Evolutionary conservation across 2,797 vertebrate genomes (phyloP), one percentile per base, ranked within the genome.

Genomic region (Darevskia nairensis): DNA sequence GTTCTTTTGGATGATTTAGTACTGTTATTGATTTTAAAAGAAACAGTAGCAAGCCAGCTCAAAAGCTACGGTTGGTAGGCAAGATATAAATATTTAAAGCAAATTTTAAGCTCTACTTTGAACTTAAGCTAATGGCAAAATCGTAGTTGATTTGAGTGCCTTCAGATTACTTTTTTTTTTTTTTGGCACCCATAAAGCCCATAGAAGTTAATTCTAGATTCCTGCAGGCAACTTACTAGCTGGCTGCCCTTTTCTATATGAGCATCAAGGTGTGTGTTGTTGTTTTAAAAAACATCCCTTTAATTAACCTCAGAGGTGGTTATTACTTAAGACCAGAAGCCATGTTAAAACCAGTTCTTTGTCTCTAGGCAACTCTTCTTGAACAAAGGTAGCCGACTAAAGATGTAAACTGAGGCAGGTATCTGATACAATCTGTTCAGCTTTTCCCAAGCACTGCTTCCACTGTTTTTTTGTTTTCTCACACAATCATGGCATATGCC

Each of bases 241-340:
- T 61, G 32, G 10, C 25, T 84, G n/a, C 1, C 19, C n/a, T 74
- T 84, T 83, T 35, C 13, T 61, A 79, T 80, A n/a, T 75, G 23
- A 82, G 59, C 11, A 68, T 19, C 11, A 13, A 64, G 7, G 29
- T 4, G 19, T 35, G 35, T 35, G 50, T 64, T 32, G 1, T 25
- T 25, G 23, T 82, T 66, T 25, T 35, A 35, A 4, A 66, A 68
- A 32, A 35, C 25, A 35, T 39, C 3, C 19, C 39, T 46, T 81
- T 87, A 82, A 88, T 82, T 76, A 79, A 79, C 29, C 80, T 84
- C 82, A 79, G 35, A 61, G 6, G 21, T 11, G 2, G 32, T 84
- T 80, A 84, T 84, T 72, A 78, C 68, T 88, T 80, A 85, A 85
- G 39, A 75, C 68, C 9, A 50, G 85, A 64, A 61, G 35, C 66